These are phyloP conservation scores for Eulemur rufifrons DNA, from an alignment of 2,113 vertebrate genomes.

Conservation along the genomic window DNA sequence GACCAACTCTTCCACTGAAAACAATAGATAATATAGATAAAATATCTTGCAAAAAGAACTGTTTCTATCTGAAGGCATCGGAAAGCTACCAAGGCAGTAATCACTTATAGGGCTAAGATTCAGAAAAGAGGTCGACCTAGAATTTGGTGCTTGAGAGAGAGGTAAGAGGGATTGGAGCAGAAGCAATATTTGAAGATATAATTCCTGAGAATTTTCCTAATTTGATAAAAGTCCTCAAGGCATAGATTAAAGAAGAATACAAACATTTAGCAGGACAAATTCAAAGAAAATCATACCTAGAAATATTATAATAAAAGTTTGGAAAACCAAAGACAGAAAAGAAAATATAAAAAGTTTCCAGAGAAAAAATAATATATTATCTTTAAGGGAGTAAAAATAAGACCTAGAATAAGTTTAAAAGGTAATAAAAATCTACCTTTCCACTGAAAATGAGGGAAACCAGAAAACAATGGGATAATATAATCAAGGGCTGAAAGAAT, in stretches of 20 bases:
- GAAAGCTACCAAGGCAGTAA: background rate
- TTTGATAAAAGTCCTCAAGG: background rate
- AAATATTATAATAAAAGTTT: background rate
- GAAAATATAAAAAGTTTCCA: background rate
- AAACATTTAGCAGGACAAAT: background rate
- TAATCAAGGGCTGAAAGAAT: background rate
- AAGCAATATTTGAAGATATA: background rate
- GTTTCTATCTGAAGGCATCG: background rate
- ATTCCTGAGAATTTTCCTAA: background rate
- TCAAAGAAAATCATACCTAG: background rate
- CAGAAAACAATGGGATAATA: background rate
- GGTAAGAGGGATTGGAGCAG: background rate
- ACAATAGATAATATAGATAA: background rate
- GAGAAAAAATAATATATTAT: background rate
- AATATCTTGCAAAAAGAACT: background rate
- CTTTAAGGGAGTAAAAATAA: background rate
- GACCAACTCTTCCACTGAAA: background rate
- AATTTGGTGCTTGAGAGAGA: background rate
- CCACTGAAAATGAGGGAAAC: background rate
- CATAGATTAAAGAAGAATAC: background rate
- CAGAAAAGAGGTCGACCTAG: background rate
- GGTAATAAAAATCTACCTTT: background rate
- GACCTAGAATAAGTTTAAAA: background rate
- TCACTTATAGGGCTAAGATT: background rate
- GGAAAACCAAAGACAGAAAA: background rate